Evolutionary conservation across 1,140 invertebrate species (phyloP), one percentile per base, ranked within the genome.

Genomic region (Hydropsyche tenuis): DNA sequence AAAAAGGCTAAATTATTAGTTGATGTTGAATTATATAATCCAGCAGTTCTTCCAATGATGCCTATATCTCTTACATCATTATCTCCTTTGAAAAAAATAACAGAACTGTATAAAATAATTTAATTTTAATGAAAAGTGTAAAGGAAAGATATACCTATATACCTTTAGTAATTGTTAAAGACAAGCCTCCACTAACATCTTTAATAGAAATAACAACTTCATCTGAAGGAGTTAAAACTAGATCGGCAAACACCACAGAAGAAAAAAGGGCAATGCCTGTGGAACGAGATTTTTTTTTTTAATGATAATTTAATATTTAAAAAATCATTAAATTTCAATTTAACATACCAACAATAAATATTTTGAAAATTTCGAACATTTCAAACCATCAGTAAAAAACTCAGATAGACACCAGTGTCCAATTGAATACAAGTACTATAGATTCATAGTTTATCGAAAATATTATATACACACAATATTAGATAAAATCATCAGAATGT

Each of bases 1-100:
- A 75, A 27, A 16, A 75, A 56, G 5, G 63, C 73, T 51, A 72
- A 62, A 69, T 60, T 71, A 16, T 71, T 20, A 12, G 68, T 53
- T 11, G 16, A 7, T 46, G 53, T 66, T 56, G 22, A 12, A 42
- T 45, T 60, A 25, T 71, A 75, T 2, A 16, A 30, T 20, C 48
- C 45, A 14, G 60, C 16, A 27, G 45, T 46, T 37, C 51, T 51
- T 23, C 43, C 73, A 20, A 75, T 66, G 16, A 53, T 22, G 37
- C 73, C 73, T 25, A 74, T 16, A 53, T 70, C 69, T 20, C 64
- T 16, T 2, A 27, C n/a, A 68, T 56, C 42, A 30, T 30, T 25
- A 30, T 16, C 63, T 73, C 23, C 3, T 7, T 11, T 56, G 3
- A 6, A 56, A 70, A 6, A 53, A 1, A 23, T 11, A 65, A 65